Evolutionary conservation across 2,113 vertebrate genomes (phyloP).

Genomic region (Phoenicopterus ruber): DNA sequence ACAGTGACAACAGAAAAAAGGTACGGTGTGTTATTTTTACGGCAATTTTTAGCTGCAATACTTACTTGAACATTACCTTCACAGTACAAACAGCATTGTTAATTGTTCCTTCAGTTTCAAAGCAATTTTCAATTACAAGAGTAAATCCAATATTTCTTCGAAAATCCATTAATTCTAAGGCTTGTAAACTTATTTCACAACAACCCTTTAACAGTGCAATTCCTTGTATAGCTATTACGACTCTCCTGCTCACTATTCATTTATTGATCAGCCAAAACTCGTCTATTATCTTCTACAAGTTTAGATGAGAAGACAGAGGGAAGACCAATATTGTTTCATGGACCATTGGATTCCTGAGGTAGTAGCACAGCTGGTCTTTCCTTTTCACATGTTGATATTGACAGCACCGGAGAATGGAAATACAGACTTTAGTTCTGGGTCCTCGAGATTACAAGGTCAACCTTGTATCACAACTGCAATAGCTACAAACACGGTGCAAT

Average conservation of each 20-base stretch:
- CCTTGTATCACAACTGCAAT: not conserved
- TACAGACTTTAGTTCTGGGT: not conserved
- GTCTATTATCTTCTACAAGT: constrained; percentile 9
- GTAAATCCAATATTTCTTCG: not conserved
- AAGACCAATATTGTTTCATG: constrained; percentile 48
- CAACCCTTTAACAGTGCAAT: not conserved
- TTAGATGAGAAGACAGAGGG: constrained; percentile 24
- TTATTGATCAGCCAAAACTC: constrained; percentile 37
- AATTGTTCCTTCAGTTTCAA: constrained; percentile 4
- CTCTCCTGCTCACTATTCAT: not conserved
- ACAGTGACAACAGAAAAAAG: constrained; percentile 60
- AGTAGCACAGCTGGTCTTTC: constrained; percentile 15
- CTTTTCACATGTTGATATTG: constrained; percentile 1
- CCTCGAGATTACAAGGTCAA: not conserved
- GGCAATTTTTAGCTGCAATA: not conserved
- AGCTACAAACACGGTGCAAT: not conserved
- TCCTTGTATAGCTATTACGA: not conserved
- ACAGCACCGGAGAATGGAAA: constrained; percentile 10
- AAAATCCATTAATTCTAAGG: constrained; percentile 31
- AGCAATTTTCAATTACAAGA: constrained; percentile 30
- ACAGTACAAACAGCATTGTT: not conserved
- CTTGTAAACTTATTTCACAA: constrained; percentile 22
- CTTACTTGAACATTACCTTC: not conserved
- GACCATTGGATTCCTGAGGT: constrained; percentile 27
- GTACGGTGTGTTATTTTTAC: constrained; percentile 34